Percentiles rank a stretch among this genome's conserved stretches.
These are phyloP conservation scores for Diarsia dahlii DNA, from an alignment of 2,888 invertebrate species.

Conservation along the genomic window DNA sequence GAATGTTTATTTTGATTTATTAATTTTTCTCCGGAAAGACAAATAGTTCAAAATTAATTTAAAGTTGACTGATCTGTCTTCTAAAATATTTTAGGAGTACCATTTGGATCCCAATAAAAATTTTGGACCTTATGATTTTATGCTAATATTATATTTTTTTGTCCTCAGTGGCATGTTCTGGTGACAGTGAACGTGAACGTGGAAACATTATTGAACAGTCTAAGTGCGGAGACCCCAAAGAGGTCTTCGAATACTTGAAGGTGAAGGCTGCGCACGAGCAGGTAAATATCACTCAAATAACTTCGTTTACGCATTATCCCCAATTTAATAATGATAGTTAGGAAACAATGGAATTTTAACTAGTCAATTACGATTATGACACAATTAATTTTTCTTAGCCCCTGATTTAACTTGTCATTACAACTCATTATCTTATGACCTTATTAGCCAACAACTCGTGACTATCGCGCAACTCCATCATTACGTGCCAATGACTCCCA, in stretches of 20 bases:
- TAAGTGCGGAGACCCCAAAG: constrained; percentile 84
- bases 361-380: constrained; percentile 10
- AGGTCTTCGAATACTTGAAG: constrained; percentile 82
- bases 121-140: neutral
- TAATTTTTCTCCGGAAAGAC: neutral
- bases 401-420: constrained; percentile 39
- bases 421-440: constrained; percentile 62
- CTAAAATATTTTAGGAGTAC: no score
- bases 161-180: constrained; percentile 80
- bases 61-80: neutral
- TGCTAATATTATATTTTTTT: constrained; percentile 53
- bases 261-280: constrained; percentile 80
- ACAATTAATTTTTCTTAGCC: constrained; percentile 22
- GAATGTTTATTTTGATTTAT: constrained; percentile 56
- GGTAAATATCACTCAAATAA: constrained; percentile 71
- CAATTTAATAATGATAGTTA: constrained; percentile 12
- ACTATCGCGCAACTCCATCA: constrained; percentile 43
- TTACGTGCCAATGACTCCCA: constrained; percentile 49
- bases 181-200: constrained; percentile 75
- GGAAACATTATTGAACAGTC: constrained; percentile 82
- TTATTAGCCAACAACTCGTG: constrained; percentile 48
- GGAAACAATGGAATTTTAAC: constrained; percentile 8
- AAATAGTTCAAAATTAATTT: neutral
- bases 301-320: neutral
- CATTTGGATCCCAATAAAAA: neutral